These are phyloP conservation scores for Mesorhabditis spiculigera DNA, from an alignment of 2,888 invertebrate genomes.

Conservation along the genomic window DNA sequence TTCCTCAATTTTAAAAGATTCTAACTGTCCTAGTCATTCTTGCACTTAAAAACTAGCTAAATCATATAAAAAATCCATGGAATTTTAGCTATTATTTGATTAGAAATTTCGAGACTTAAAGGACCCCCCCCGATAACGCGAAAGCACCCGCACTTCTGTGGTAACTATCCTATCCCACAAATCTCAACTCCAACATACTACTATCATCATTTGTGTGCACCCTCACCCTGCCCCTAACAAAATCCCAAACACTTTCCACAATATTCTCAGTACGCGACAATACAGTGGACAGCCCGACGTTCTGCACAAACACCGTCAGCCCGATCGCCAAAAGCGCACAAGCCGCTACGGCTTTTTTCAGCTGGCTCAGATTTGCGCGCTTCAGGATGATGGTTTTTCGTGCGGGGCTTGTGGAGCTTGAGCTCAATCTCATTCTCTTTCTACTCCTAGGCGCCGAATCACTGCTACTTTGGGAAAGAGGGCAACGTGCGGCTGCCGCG, in stretches of 20 bases:
- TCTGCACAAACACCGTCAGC: background rate
- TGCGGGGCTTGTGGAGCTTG: background rate
- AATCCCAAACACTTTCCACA: background rate
- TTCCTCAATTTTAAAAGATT: too few species aligned
- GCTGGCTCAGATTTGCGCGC: background rate
- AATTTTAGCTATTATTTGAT: too few species aligned
- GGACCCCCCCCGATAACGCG: too few species aligned
- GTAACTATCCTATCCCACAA: background rate
- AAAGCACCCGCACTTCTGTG: background rate
- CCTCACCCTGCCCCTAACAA: background rate
- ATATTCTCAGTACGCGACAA: background rate
- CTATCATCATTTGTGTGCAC: background rate
- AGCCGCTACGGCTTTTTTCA: background rate
- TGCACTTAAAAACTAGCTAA: too few species aligned
- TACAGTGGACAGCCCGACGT: background rate
- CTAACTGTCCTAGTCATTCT: too few species aligned
- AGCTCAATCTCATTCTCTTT: constrained; percentile 10
- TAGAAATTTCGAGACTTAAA: too few species aligned
- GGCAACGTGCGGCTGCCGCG: background rate
- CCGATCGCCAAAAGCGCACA: background rate
- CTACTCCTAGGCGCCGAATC: constrained; percentile 9
- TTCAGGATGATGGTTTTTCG: background rate
- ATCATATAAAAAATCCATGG: too few species aligned
- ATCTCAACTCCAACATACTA: background rate
- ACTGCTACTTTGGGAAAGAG: constrained; percentile 3